phyloP scores from a whole-genome alignment of 2,113 vertebrate species.

The Protomyctophum bolini region DNA sequence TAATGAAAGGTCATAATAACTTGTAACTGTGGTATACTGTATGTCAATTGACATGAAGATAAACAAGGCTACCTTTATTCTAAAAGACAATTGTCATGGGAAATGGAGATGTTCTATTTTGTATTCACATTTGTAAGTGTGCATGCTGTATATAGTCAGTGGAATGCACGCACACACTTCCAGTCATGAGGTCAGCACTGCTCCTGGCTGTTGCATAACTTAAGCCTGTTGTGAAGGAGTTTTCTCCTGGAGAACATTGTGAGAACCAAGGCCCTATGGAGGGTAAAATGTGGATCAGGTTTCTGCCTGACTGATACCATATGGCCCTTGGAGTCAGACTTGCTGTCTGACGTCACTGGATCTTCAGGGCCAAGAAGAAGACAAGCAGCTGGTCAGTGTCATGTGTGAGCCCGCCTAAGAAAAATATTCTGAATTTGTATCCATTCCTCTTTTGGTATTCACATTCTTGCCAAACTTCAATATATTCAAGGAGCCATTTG shows the following conservation, averaged over 20 bases:
- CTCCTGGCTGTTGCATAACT: constrained; percentile 6
- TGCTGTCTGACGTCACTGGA: constrained; percentile 10
- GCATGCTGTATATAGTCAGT: not conserved
- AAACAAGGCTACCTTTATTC: too few relatives aligned
- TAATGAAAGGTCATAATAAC: too few relatives aligned
- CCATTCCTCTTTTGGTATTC: too few relatives aligned
- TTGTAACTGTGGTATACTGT: too few relatives aligned
- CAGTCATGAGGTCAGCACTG: not conserved
- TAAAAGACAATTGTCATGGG: too few relatives aligned
- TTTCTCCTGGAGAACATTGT: constrained; percentile 27
- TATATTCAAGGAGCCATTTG: too few relatives aligned
- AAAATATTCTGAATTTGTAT: too few relatives aligned
- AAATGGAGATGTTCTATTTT: too few relatives aligned
- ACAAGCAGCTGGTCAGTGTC: constrained; percentile 6
- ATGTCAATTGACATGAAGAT: too few relatives aligned
- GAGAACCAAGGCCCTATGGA: constrained; percentile 13
- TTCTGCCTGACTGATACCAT: constrained; percentile 14
- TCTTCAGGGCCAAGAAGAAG: not conserved
- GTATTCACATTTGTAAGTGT: too few relatives aligned
- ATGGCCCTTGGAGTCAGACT: not conserved
- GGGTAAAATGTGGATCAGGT: constrained; percentile 13
- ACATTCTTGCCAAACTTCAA: too few relatives aligned
- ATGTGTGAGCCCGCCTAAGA: too few relatives aligned
- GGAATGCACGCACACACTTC: not conserved
- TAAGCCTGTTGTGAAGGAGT: not conserved